Conservation (phyloP, 2,797 vertebrate species). For the Lutjanus argentimaculatus region DNA sequence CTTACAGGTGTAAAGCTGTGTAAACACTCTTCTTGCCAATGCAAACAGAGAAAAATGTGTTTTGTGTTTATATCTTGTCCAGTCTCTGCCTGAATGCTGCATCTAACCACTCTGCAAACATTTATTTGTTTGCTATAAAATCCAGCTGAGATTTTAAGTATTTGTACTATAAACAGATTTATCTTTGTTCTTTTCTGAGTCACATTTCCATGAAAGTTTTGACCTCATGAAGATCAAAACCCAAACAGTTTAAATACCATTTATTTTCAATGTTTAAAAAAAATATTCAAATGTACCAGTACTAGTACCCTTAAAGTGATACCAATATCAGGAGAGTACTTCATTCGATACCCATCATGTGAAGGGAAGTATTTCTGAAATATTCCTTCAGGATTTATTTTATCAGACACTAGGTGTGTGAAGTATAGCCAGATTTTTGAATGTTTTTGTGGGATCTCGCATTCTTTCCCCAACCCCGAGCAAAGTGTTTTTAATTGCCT, state of each 20-base stretch:
- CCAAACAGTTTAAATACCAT: background rate
- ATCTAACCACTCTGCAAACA: constrained; percentile 31
- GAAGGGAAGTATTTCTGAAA: too few relatives aligned
- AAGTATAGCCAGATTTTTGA: too few relatives aligned
- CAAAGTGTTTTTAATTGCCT: too few relatives aligned
- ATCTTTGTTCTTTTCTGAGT: background rate
- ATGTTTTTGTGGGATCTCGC: too few relatives aligned
- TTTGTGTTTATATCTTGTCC: constrained; percentile 24
- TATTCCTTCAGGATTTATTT: too few relatives aligned
- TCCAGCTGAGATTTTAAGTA: background rate
- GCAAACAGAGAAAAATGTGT: constrained; percentile 21
- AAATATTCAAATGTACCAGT: too few relatives aligned
- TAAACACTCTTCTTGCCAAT: constrained; percentile 33
- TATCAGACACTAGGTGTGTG: too few relatives aligned
- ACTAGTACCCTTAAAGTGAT: too few relatives aligned
- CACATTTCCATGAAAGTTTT: background rate
- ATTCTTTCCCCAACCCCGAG: too few relatives aligned
- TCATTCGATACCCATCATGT: too few relatives aligned
- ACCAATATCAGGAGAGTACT: too few relatives aligned
- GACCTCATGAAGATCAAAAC: background rate
- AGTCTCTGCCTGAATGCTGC: constrained; percentile 10
- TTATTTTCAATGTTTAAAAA: too few relatives aligned
- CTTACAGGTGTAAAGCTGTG: constrained; percentile 32
- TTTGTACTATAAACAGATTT: background rate
- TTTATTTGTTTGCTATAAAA: constrained; percentile 14